phyloP scores from a whole-genome alignment of 2,888 invertebrate species.

The Drosophila monieri region DNA sequence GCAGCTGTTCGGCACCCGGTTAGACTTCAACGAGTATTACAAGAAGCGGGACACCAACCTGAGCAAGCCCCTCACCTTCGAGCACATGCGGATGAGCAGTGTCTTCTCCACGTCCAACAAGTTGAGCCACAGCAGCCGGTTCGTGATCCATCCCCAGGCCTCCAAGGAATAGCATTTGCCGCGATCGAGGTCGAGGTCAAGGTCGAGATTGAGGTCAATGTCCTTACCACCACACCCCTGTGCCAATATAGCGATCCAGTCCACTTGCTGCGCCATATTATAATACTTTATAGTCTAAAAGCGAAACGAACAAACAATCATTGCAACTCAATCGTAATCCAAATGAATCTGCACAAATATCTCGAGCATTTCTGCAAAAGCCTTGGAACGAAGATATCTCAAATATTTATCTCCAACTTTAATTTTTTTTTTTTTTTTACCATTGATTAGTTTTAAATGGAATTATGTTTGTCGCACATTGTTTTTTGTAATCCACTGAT shows the following conservation, averaged over 20 bases:
- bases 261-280: slow-evolving; percentile 6
- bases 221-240: slow-evolving; percentile 1
- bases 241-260: slow-evolving; percentile 14
- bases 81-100: slow-evolving; percentile 86
- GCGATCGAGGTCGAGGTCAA: background rate
- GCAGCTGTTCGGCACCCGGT: slow-evolving; percentile 94
- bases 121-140: slow-evolving; percentile 20
- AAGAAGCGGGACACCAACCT: slow-evolving; percentile 92
- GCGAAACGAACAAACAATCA: slow-evolving; percentile 2
- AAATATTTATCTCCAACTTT: slow-evolving; percentile 7
- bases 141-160: slow-evolving; percentile 6
- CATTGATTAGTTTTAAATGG: slow-evolving; percentile 6
- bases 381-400: slow-evolving; percentile 26
- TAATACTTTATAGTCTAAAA: background rate
- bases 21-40: slow-evolving; percentile 98
- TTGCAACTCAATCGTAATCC: slow-evolving; percentile 3
- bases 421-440: background rate
- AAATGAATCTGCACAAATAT: slow-evolving; percentile 10
- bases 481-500: slow-evolving; percentile 1
- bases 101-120: slow-evolving; percentile 22
- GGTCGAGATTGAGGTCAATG: background rate
- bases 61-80: slow-evolving; percentile 88
- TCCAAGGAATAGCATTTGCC: slow-evolving; percentile 7
- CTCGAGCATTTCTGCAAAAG: slow-evolving; percentile 12
- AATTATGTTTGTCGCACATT: slow-evolving; percentile 9